Conservation (phyloP, 2,797 vertebrate species). For the Chelon labrosus region DNA sequence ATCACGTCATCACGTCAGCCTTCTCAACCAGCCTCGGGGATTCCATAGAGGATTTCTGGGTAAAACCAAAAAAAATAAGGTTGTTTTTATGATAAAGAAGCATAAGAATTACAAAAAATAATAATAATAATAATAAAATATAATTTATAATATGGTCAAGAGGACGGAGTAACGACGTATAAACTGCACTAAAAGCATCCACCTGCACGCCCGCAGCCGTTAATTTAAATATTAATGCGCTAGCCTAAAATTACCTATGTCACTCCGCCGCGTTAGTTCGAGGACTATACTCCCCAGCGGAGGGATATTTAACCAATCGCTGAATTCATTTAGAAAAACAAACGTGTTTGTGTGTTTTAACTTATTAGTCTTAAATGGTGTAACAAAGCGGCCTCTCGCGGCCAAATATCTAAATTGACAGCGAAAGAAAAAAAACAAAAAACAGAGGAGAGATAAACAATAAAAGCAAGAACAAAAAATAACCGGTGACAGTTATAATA, state of each 20-base stretch:
- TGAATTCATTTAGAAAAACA: conserved; percentile 54
- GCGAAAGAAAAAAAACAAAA: neutral
- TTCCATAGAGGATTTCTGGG: conserved; percentile 76
- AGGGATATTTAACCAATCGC: conserved; percentile 60
- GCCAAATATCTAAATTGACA: neutral
- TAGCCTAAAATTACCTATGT: conserved; percentile 49
- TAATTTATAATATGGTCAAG: neutral
- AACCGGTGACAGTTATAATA: neutral
- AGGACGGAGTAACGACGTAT: neutral
- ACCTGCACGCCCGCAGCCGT: conserved; percentile 32
- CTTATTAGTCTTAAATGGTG: conserved; percentile 1
- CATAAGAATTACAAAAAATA: neutral
- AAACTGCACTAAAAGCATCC: conserved; percentile 15
- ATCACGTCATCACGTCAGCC: conserved; percentile 73
- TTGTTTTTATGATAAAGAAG: conserved; percentile 1
- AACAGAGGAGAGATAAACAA: conserved; percentile 9
- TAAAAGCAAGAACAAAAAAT: neutral
- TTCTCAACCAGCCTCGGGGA: conserved; percentile 71
- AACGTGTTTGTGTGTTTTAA: conserved; percentile 9
- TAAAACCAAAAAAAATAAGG: conserved; percentile 15
- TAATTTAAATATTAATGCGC: conserved; percentile 68
- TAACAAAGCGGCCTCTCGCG: conserved; percentile 5
- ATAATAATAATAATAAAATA: neutral
- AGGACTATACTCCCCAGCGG: conserved; percentile 49
- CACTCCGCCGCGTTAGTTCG: conserved; percentile 22